Evolutionary conservation across 2,113 vertebrate species (phyloP), one percentile per base, ranked within the genome.

Genomic region (Microtus montanus): DNA sequence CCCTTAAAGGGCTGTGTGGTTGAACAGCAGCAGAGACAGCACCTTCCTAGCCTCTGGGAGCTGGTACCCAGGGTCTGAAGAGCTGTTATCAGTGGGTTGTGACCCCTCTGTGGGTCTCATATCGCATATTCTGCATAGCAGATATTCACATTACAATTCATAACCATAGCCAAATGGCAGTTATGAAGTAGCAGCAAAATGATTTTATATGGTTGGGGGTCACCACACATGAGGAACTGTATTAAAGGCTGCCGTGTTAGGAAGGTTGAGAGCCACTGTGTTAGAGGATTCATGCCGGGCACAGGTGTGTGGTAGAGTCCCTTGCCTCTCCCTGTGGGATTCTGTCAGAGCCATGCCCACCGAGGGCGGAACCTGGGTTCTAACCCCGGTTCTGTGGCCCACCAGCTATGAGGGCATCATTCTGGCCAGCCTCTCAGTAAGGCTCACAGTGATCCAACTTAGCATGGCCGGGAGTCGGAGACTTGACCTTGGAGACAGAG

Each of bases 391-490:
- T 61, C 93, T 71, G 33, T 38, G 30, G 33, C 73, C 71, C 35
- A 38, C 6, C 61, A 71, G 82, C 9, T 12, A 73, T 20, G 5
- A 82, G 12, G 38, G 61, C 35, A 38, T 41, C 54, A 5, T 24
- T 14, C 28, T 24, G 38, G 52, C 19, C 6, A 13, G 44, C 58
- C n/a, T 5, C 4, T 20, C 41, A 10, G 24, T 0, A 30, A 22
- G 35, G 52, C 28, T 64, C 63, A 1, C n/a, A 19, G 30, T 1
- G 35, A 4, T 3, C 7, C 11, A 20, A 7, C 58, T 58, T 0
- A 0, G 33, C 35, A 3, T 0, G 0, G 28, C 80, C 6, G 15
- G 63, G 13, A 66, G 26, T 33, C 38, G 26, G 47, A 11, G 33
- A 61, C 10, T 4, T 11, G 33, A 70, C 77, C 89, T 38, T 22